Conservation (phyloP, 2,797 vertebrate genomes). For the Pteronotus mesoamericanus region DNA sequence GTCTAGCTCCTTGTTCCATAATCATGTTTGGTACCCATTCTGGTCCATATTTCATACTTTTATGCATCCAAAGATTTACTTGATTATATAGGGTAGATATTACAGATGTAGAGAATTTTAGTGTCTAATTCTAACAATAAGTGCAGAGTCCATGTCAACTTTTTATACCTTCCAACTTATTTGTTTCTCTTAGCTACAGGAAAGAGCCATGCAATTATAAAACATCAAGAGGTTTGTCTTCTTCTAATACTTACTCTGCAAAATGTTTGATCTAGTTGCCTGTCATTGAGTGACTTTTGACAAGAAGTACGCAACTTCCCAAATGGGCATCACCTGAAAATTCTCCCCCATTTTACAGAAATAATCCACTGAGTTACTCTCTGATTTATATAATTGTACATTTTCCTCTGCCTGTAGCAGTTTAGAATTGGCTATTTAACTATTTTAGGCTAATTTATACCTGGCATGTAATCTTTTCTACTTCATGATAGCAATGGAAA, state of each 20-base stretch:
- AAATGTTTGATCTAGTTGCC: background rate
- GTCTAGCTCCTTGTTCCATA: background rate
- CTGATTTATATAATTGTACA: background rate
- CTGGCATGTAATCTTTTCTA: background rate
- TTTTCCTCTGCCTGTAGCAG: background rate
- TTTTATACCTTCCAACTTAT: background rate
- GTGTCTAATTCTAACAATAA: background rate
- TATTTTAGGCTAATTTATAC: background rate
- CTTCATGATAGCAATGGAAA: background rate
- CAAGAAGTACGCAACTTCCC: background rate
- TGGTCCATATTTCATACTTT: background rate
- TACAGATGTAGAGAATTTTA: background rate
- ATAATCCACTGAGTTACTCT: background rate
- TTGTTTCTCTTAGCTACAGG: background rate
- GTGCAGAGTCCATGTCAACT: background rate
- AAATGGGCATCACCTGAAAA: background rate
- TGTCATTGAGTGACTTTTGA: background rate
- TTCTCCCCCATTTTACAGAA: background rate
- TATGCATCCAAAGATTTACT: background rate
- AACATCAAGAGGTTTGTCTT: background rate
- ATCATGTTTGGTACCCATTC: background rate
- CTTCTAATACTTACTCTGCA: background rate
- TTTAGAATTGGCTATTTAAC: background rate
- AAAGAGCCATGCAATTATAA: background rate
- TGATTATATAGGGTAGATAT: background rate